These are phyloP conservation scores for Sinocyclocheilus anshuiensis DNA, from an alignment of 2,113 vertebrate genomes.

Conservation along the genomic window DNA sequence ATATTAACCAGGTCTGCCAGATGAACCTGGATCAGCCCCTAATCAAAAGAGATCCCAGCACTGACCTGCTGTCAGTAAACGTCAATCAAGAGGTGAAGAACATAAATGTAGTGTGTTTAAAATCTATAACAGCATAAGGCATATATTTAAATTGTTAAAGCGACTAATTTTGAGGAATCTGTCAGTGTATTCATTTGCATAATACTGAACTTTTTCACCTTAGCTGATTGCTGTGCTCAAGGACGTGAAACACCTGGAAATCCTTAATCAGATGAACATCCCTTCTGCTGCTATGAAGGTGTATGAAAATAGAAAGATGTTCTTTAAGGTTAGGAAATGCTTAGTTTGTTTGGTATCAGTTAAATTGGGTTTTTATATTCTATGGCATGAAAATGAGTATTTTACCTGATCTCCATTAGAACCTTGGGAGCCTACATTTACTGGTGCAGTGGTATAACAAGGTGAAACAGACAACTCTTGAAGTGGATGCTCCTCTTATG, in stretches of 20 bases:
- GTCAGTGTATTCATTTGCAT: constrained; percentile 1
- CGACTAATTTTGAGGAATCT: not conserved
- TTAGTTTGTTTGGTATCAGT: not conserved
- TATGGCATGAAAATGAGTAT: not conserved
- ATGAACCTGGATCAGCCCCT: constrained; percentile 81
- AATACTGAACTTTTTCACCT: constrained; percentile 47
- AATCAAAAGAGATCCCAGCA: constrained; percentile 67
- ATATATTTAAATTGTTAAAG: not conserved
- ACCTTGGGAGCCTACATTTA: constrained; percentile 76
- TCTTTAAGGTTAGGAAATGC: constrained; percentile 76
- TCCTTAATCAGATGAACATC: constrained; percentile 72
- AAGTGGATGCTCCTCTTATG: constrained; percentile 78
- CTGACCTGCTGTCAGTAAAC: constrained; percentile 79
- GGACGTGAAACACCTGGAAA: constrained; percentile 82
- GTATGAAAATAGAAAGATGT: constrained; percentile 74
- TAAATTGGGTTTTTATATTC: not conserved
- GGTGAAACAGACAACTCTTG: constrained; percentile 75
- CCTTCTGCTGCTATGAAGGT: constrained; percentile 75
- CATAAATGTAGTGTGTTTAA: constrained; percentile 14
- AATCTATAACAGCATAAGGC: not conserved
- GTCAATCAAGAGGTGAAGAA: constrained; percentile 78
- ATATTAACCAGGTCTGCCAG: constrained; percentile 74
- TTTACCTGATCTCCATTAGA: constrained; percentile 61
- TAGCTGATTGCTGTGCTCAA: constrained; percentile 79
- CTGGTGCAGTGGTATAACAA: constrained; percentile 78